phyloP scores from a whole-genome alignment of 2,113 vertebrate species.

The Zosterops lateralis region DNA sequence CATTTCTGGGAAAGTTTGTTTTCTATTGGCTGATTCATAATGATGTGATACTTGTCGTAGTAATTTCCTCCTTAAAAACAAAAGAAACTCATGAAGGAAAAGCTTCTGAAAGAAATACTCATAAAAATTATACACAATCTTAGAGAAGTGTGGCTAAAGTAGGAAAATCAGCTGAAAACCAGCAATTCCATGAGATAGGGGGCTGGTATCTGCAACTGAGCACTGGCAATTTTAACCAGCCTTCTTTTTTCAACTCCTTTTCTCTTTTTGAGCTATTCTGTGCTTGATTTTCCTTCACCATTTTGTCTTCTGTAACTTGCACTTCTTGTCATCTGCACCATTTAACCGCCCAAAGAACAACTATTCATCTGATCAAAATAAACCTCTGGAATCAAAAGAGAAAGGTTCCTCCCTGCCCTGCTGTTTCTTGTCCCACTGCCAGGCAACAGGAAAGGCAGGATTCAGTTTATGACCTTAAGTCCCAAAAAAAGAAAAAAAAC shows the following conservation, averaged over 20 bases:
- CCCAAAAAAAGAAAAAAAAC: background rate
- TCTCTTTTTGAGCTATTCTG: background rate
- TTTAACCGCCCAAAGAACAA: background rate
- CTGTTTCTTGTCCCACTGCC: background rate
- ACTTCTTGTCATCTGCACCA: background rate
- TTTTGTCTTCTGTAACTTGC: background rate
- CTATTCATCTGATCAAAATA: background rate
- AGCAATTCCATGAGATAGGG: background rate
- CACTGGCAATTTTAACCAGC: background rate
- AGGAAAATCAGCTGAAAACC: background rate
- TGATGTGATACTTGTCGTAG: constrained; percentile 76
- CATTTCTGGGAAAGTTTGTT: constrained; percentile 75
- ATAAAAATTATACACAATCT: background rate
- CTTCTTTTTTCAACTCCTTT: background rate
- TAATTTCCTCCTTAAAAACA: constrained; percentile 75
- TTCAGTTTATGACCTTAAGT: background rate
- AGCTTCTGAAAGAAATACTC: background rate
- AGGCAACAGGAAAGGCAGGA: background rate
- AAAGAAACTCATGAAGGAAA: background rate
- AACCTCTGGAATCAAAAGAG: background rate
- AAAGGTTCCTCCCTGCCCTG: background rate
- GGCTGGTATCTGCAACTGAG: background rate
- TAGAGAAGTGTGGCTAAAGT: background rate
- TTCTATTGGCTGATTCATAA: constrained; percentile 67
- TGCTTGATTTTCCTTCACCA: background rate